A percentile compares a stretch with the other conserved stretches of the same genome.
Conservation (phyloP, 2,797 vertebrate genomes). For the Pseudochirops corinnae region DNA sequence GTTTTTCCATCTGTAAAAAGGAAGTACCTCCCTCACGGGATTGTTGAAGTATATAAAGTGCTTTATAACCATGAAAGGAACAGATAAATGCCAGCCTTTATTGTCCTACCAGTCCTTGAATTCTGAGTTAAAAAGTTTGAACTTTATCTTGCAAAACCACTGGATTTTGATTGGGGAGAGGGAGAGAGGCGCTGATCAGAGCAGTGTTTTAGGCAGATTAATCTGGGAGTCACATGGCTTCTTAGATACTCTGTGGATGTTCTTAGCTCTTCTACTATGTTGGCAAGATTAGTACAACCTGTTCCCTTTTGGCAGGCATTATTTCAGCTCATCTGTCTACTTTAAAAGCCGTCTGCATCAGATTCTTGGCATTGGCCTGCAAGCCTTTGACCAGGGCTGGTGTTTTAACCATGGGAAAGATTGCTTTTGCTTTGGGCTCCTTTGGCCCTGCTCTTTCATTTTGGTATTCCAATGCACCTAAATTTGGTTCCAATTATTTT, state of each 20-base stretch:
- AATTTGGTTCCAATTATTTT: not conserved
- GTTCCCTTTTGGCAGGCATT: not conserved
- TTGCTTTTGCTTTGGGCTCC: not conserved
- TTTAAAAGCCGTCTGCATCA: not conserved
- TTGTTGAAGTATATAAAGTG: not conserved
- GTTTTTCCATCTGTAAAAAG: not conserved
- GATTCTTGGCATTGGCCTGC: not conserved
- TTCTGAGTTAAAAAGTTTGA: not conserved
- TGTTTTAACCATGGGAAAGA: not conserved
- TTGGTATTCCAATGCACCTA: not conserved
- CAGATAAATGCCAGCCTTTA: not conserved
- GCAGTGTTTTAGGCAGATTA: not conserved
- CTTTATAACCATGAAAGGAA: not conserved
- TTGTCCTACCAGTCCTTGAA: not conserved
- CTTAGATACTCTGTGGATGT: not conserved
- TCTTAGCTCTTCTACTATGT: not conserved
- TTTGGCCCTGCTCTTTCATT: not conserved
- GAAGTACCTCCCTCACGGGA: not conserved
- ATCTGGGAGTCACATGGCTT: not conserved
- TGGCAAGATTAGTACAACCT: not conserved
- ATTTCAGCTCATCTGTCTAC: not conserved
- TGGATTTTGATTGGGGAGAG: not conserved
- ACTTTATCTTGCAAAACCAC: not conserved
- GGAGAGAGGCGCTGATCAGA: not conserved
- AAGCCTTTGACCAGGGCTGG: not conserved